Conservation (phyloP, 2,797 vertebrate genomes). For the Aeoliscus strigatus region DNA sequence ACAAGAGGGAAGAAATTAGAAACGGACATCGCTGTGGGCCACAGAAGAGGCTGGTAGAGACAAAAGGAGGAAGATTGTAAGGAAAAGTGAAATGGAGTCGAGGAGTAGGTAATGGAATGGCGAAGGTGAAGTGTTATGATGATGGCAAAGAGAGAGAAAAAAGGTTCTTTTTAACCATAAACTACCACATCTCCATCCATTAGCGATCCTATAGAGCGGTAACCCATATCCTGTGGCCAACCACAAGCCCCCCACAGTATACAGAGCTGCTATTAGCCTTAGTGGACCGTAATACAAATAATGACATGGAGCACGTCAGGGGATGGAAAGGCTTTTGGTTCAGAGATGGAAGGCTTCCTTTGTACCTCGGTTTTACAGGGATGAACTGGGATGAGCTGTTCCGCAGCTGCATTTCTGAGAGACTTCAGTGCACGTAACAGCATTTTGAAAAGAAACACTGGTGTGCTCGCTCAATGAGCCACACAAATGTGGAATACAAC, state of each 20-base stretch:
- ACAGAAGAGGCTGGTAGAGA: constrained; percentile 20
- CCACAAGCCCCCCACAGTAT: constrained; percentile 37
- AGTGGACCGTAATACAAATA: constrained; percentile 38
- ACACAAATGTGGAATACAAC: background rate
- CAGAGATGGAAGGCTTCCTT: constrained; percentile 17
- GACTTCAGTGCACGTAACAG: constrained; percentile 25
- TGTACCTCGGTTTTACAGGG: constrained; percentile 24
- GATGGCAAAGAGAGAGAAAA: constrained; percentile 20
- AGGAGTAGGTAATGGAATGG: constrained; percentile 17
- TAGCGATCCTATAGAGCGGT: constrained; percentile 35
- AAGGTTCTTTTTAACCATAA: constrained; percentile 30
- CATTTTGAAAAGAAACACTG: too few species aligned
- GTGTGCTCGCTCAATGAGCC: too few species aligned
- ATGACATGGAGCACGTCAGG: constrained; percentile 37
- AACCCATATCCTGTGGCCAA: constrained; percentile 51
- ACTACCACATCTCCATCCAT: constrained; percentile 48
- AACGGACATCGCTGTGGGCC: constrained; percentile 42
- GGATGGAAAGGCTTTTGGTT: constrained; percentile 32
- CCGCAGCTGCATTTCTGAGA: constrained; percentile 17
- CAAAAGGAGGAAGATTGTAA: constrained; percentile 15
- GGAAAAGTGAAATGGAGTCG: constrained; percentile 14
- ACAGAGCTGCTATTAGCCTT: constrained; percentile 41
- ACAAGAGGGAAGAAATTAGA: constrained; percentile 64
- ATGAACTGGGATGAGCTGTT: constrained; percentile 18
- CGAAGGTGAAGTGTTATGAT: constrained; percentile 19